Evolutionary conservation across 2,113 vertebrate genomes (phyloP), one percentile per base, ranked within the genome.

Genomic region (Arizona elegans): DNA sequence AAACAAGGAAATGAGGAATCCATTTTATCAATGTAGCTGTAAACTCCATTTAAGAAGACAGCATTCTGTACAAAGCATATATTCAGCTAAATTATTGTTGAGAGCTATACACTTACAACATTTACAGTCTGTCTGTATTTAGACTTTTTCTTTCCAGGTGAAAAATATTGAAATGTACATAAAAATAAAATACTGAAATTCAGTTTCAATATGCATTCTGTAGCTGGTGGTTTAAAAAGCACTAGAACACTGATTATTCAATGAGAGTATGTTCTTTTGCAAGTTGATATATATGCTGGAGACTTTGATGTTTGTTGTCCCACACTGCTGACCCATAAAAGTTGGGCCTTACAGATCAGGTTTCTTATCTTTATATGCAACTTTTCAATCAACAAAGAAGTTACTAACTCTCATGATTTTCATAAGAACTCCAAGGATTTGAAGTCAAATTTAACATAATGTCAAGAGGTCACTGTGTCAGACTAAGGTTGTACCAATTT

Each of bases 41-140:
- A 98, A 98, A 98, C 97, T 97, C 98, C 98, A 98, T 99, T 93
- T 97, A 98, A 98, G 95, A 98, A 97, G 94, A 98, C 98, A 98
- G 97, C 98, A 97, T 97, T 98, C 97, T 99, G 98, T 99, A 99
- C 98, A 99, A 98, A 97, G 96, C 98, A 99, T 98, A 99, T 98
- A 99, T 98, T 98, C 98, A 97, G 97, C 97, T 98, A 96, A 97
- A 93, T 98, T 98, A 97, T 98, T 98, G 98, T 98, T 98, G 97
- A 97, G 97, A 98, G 95, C 97, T 98, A 98, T 97, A 98, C 98
- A 98, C 98, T 99, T 98, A 98, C 97, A 97, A 98, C 98, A 98
- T 98, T 90, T 98, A 98, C 98, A 96, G 97, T 98, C 98, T 98
- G 98, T 98, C 98, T 98, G 98, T 98, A 98, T 98, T 98, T 98